Evolutionary conservation across 1,140 invertebrate species (phyloP), one percentile per base, ranked within the genome.

Genomic region (Grapholita molesta): DNA sequence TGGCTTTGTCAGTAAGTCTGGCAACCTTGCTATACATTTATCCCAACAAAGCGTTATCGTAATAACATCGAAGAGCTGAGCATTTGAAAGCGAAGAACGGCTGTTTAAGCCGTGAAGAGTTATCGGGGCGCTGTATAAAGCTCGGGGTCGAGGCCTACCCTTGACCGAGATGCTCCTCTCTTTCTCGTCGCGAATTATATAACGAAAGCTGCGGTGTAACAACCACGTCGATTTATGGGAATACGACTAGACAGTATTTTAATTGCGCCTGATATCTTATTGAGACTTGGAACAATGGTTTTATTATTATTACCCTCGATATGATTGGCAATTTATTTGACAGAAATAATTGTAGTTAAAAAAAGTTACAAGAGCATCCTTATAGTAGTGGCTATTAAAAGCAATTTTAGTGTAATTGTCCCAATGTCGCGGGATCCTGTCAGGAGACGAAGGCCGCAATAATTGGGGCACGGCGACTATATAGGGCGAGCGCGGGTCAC

Each of bases 381-480:
- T 35, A 5, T 15, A 18, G 15, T 48, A 48, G 18, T 18, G 42
- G 7, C 42, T 3, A 48, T 7, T 48, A n/a, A 7, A 18, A 48
- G 48, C 71, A 73, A 76, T 65, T 68, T 48, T 70, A 73, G 69
- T 75, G 15, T 15, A 52, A 52, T 57, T 18, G 70, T 71, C 70
- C 70, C 72, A 83, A 79, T 80, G 73, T 74, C 71, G 72, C 64
- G 78, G 77, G 78, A 79, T 74, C 70, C 67, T 64, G 67, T 35
- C 64, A 32, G 11, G 65, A 68, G 67, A 72, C 68, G 79, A 83
- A 86, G 84, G 87, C 78, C 80, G 71, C 67, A 71, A 80, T 85
- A 88, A 86, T 89, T 89, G 78, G 87, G 85, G 76, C 85, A 83
- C 71, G 71, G n/a, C n/a, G 77, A 61, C 67, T 68, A 86, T 85